Evolutionary conservation across 2,113 vertebrate genomes (phyloP).

Genomic region (Chionodraco myersi): DNA sequence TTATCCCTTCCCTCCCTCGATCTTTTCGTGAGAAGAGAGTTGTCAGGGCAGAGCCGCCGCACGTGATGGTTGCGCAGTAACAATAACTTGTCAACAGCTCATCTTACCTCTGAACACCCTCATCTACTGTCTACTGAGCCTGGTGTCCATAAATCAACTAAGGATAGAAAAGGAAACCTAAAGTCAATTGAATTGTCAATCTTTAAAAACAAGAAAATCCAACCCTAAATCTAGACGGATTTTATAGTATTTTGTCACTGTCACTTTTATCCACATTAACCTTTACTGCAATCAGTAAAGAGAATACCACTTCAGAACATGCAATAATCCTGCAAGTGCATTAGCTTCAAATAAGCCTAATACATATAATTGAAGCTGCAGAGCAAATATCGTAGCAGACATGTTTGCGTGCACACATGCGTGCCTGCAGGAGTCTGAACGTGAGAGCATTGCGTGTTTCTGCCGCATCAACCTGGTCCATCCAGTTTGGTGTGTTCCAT

Average conservation of each 20-base stretch:
- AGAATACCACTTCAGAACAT: too few species aligned
- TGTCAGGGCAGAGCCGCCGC: conserved; percentile 73
- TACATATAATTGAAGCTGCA: conserved; percentile 4
- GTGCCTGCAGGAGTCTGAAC: conserved; percentile 44
- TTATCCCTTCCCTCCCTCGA: conserved; percentile 60
- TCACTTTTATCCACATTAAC: too few species aligned
- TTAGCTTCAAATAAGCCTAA: too few species aligned
- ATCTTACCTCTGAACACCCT: conserved; percentile 68
- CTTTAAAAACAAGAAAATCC: background rate
- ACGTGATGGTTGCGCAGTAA: conserved; percentile 69
- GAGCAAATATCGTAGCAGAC: conserved; percentile 5
- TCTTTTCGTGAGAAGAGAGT: conserved; percentile 80
- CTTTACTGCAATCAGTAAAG: too few species aligned
- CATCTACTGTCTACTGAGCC: conserved; percentile 24
- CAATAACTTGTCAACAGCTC: conserved; percentile 76
- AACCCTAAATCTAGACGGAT: background rate
- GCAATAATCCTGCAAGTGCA: too few species aligned
- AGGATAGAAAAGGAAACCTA: background rate
- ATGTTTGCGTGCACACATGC: conserved; percentile 49
- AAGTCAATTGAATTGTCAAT: background rate
- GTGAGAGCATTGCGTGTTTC: conserved; percentile 69
- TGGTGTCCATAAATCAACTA: conserved; percentile 18
- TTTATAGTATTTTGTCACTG: too few species aligned
- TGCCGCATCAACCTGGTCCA: conserved; percentile 67
- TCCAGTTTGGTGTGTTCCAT: conserved; percentile 81